Evolutionary conservation across 1,140 invertebrate species (phyloP).

Genomic region (Drosophila fuyamai): DNA sequence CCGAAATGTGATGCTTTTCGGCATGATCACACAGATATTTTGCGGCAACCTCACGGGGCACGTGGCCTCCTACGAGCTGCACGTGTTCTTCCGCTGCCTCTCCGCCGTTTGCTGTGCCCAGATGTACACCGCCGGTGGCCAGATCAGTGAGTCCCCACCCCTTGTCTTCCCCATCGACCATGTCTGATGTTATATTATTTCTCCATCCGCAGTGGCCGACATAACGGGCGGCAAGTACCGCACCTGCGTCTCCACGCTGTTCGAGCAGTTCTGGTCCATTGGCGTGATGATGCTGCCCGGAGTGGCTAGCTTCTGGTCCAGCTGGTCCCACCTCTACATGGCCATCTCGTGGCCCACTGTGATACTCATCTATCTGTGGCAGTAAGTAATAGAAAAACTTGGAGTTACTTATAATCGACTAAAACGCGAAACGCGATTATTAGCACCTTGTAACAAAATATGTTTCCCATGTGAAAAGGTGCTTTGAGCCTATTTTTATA

Average conservation of each 20-base stretch:
- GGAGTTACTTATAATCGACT: not conserved
- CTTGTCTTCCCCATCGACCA: too few species aligned
- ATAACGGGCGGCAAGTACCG: constrained; percentile 83
- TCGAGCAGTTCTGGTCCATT: constrained; percentile 85
- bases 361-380: constrained; percentile 84
- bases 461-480: too few species aligned
- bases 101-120: constrained; percentile 84
- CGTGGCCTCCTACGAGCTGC: constrained; percentile 83
- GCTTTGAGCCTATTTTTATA: too few species aligned
- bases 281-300: constrained; percentile 85
- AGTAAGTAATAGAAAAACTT: constrained; percentile 52
- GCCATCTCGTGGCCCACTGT: constrained; percentile 85
- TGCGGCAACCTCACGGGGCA: constrained; percentile 84
- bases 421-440: too few species aligned
- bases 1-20: constrained; percentile 84
- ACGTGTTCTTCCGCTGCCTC: constrained; percentile 84
- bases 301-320: constrained; percentile 83
- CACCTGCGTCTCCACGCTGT: constrained; percentile 81
- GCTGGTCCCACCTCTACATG: constrained; percentile 84
- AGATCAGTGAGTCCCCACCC: constrained; percentile 78
- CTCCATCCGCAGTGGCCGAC: constrained; percentile 70
- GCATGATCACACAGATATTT: constrained; percentile 84
- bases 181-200: not conserved
- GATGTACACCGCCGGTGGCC: constrained; percentile 84
- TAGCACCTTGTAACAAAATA: too few species aligned